Evolutionary conservation across 2,797 vertebrate genomes (phyloP), one percentile per base, ranked within the genome.

Genomic region (Cirrhinus molitorella): DNA sequence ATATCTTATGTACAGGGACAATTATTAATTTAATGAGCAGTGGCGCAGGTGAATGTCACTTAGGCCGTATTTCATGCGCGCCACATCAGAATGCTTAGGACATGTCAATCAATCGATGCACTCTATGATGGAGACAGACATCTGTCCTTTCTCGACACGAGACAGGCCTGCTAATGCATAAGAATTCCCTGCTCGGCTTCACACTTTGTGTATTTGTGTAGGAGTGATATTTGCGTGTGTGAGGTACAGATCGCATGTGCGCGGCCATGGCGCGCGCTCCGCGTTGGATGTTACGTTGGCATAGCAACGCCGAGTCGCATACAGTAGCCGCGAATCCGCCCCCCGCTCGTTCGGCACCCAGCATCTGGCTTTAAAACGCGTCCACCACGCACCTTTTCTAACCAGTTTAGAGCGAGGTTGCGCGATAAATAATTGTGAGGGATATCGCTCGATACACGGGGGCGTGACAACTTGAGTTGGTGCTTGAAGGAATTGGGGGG

Each of bases 281-380:
- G 89, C 89, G 91, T 92, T 89, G 88, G 87, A 90, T 85, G 90
- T 70, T 74, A 65, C 53, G 93, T 95, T 95, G 90, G 93, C 94
- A 87, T 93, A 92, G 94, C 92, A 95, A 95, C 94, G 63, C 86
- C 75, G 63, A 90, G 87, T 88, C 92, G 66, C 90, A 88, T 88
- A 89, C 89, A 84, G 88, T 63, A 89, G 81, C 45, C 16, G 59
- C 37, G 80, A 88, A 90, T 88, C 88, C 89, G 90, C 90, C 91
- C 91, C 87, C 63, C 55, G n/a, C 13, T 66, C 28, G 5, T 23
- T 59, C 7, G 65, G 92, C 85, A 79, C 85, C 78, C 71, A 76
- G 66, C 57, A 73, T 68, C 55, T 79, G 61, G 45, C 59, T 87
- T 80, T 68, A 67, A 40, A 85, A 83, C 19, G 37, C 59, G 63